Percentiles rank a stretch among this genome's conserved stretches.
These are phyloP conservation scores for Xylota segnis DNA, from an alignment of 2,888 invertebrate species.

Conservation along the genomic window DNA sequence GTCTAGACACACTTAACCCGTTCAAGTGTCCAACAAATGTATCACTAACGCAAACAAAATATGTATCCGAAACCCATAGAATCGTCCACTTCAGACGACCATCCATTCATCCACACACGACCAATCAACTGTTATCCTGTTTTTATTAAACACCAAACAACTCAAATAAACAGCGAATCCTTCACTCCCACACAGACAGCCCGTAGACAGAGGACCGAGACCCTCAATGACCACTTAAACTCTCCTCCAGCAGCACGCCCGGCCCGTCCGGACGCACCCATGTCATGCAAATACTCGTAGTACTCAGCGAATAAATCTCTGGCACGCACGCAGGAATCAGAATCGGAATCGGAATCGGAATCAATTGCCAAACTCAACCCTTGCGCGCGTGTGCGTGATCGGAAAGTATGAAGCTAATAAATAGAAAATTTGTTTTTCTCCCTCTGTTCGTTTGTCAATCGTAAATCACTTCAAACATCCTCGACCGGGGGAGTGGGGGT, in stretches of 20 bases:
- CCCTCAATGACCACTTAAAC: constrained; percentile 65
- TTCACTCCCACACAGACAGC: constrained; percentile 57
- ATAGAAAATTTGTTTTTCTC: constrained; percentile 68
- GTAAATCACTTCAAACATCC: constrained; percentile 74
- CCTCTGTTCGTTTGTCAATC: constrained; percentile 64
- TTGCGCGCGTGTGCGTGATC: constrained; percentile 65
- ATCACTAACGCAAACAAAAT: constrained; percentile 62
- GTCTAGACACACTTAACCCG: constrained; percentile 69
- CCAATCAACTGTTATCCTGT: constrained; percentile 73
- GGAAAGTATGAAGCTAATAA: constrained; percentile 69
- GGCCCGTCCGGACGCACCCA: constrained; percentile 42
- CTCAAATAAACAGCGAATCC: constrained; percentile 59
- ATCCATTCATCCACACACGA: constrained; percentile 48
- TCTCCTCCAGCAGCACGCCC: constrained; percentile 23
- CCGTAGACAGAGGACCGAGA: constrained; percentile 32
- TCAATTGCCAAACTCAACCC: constrained; percentile 68
- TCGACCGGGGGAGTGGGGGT: constrained; percentile 53
- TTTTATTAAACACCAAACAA: constrained; percentile 72
- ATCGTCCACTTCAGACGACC: constrained; percentile 61
- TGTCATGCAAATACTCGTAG: constrained; percentile 72
- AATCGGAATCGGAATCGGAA: too few relatives aligned
- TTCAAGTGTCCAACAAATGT: constrained; percentile 54
- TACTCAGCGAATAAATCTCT: constrained; percentile 64
- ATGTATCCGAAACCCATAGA: constrained; percentile 32
- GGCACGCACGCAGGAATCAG: constrained; percentile 66